Evolutionary conservation across 2,113 vertebrate genomes (phyloP).

Genomic region (Orientallactaga bullata): DNA sequence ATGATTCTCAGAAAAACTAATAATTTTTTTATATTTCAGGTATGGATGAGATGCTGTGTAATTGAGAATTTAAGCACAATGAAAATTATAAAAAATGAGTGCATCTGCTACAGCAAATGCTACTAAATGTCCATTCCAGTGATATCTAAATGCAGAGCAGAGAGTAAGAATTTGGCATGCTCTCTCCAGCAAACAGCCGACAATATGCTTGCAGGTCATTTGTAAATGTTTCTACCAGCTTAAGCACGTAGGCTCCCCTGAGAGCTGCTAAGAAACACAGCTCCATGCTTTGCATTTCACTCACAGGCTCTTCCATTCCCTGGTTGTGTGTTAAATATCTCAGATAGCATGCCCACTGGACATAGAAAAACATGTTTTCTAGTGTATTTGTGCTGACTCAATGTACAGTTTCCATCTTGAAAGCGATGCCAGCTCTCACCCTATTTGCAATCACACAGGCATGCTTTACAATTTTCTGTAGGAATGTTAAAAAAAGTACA

Average conservation of each 20-base stretch:
- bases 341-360: background rate
- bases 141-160: conserved; percentile 45
- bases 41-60: conserved; percentile 36
- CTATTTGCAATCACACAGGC: conserved; percentile 10
- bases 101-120: conserved; percentile 58
- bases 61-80: conserved; percentile 63
- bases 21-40: conserved; percentile 68
- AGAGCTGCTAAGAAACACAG: background rate
- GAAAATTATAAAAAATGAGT: conserved; percentile 55
- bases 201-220: conserved; percentile 7
- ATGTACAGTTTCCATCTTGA: conserved; percentile 15
- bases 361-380: conserved; percentile 22
- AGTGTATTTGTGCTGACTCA: background rate
- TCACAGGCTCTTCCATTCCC: background rate
- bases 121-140: conserved; percentile 43
- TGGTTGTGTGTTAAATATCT: background rate
- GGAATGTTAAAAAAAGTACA: background rate
- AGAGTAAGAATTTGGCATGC: background rate
- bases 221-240: conserved; percentile 30
- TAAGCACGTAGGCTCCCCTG: conserved; percentile 32
- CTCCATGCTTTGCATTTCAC: conserved; percentile 41
- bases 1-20: conserved; percentile 65
- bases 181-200: conserved; percentile 28
- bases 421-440: background rate
- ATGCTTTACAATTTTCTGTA: conserved; percentile 13